phyloP scores from a whole-genome alignment of 2,888 invertebrate genomes.

The Oscheius sp. region DNA sequence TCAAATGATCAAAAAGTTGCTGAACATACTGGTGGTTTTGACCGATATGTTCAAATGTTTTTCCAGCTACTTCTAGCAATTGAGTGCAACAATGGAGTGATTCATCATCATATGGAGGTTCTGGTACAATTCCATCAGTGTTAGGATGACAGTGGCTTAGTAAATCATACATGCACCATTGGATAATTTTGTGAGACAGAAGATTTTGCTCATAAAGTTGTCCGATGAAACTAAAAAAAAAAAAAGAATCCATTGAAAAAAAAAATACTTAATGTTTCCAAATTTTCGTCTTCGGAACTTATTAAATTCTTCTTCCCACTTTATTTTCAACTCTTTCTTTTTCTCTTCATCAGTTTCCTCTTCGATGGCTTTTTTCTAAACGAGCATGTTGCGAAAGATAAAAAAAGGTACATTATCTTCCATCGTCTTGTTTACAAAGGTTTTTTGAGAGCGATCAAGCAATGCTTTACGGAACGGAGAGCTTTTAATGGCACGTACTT shows the following conservation, averaged over 20 bases:
- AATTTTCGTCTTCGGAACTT: constrained; percentile 60
- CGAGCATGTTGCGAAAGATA: not conserved
- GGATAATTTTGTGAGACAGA: constrained; percentile 51
- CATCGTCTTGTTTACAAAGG: constrained; percentile 40
- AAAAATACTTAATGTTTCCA: constrained; percentile 58
- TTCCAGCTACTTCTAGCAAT: constrained; percentile 22
- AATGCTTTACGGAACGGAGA: constrained; percentile 51
- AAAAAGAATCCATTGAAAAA: not conserved
- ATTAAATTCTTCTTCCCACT: constrained; percentile 35
- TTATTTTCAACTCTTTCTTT: constrained; percentile 38
- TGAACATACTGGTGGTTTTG: constrained; percentile 33
- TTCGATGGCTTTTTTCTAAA: constrained; percentile 39
- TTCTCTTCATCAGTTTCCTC: constrained; percentile 52
- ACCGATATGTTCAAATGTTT: constrained; percentile 15
- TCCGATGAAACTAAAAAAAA: constrained; percentile 57
- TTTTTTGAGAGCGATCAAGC: constrained; percentile 44
- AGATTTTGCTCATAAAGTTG: constrained; percentile 52
- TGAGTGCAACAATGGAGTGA: constrained; percentile 47
- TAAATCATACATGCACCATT: constrained; percentile 47
- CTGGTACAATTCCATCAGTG: constrained; percentile 1
- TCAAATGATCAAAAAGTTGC: constrained; percentile 37
- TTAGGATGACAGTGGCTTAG: constrained; percentile 31
- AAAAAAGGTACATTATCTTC: constrained; percentile 32
- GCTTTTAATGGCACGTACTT: constrained; percentile 24
- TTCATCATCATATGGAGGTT: constrained; percentile 37